Percentiles rank a stretch among this genome's conserved stretches.
phyloP scores from a whole-genome alignment of 1,140 invertebrate species.

The Ruditapes philippinarum region DNA sequence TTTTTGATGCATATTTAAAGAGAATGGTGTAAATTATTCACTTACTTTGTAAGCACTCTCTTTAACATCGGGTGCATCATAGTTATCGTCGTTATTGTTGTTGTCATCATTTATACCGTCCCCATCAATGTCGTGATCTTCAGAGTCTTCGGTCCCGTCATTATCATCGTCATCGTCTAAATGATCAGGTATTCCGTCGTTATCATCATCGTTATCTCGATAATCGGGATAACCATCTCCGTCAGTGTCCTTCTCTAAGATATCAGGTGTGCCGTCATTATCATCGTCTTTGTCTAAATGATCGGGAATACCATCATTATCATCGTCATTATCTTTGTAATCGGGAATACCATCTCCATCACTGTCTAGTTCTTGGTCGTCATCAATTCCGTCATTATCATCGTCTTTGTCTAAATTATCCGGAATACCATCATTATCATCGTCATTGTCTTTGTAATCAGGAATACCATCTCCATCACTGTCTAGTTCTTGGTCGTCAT shows the following conservation, averaged over 20 bases:
- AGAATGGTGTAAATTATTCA: not conserved
- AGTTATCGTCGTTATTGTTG: slow-evolving; percentile 71
- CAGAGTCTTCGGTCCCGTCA: slow-evolving; percentile 78
- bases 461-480: slow-evolving; percentile 82
- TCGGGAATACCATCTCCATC: slow-evolving; percentile 77
- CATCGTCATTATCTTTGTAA: slow-evolving; percentile 75
- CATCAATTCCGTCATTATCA: slow-evolving; percentile 82
- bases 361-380: slow-evolving; percentile 75
- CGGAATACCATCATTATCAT: slow-evolving; percentile 36
- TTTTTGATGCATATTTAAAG: too few species aligned
- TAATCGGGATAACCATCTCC: slow-evolving; percentile 79
- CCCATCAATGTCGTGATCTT: slow-evolving; percentile 75
- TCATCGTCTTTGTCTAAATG: slow-evolving; percentile 76
- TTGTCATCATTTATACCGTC: slow-evolving; percentile 79
- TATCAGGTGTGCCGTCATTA: slow-evolving; percentile 71
- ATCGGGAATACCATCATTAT: slow-evolving; percentile 78
- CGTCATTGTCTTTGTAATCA: slow-evolving; percentile 50
- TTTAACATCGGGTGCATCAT: slow-evolving; percentile 77
- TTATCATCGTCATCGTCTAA: slow-evolving; percentile 80
- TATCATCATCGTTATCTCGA: slow-evolving; percentile 72
- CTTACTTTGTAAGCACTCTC: slow-evolving; percentile 67
- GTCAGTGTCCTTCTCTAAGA: slow-evolving; percentile 70
- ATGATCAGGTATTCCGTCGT: slow-evolving; percentile 77
- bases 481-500: slow-evolving; percentile 65
- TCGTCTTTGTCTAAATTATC: slow-evolving; percentile 78